phyloP scores from a whole-genome alignment of 1,140 invertebrate genomes.

The Portunus trituberculatus region DNA sequence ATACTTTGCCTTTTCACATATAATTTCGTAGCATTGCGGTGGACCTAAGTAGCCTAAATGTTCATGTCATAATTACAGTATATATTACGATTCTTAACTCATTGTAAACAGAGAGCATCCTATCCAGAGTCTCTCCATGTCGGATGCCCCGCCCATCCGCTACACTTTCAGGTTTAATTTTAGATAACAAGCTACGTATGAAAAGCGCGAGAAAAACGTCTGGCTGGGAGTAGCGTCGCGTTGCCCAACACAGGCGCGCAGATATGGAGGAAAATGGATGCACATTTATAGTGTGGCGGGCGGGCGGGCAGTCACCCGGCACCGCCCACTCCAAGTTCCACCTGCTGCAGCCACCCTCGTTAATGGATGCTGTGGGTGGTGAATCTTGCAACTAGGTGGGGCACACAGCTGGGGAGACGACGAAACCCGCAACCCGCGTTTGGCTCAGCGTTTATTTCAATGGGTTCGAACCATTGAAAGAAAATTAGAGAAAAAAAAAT shows the following conservation, averaged over 20 bases:
- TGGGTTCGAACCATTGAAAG: neutral
- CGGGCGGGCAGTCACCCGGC: conserved; percentile 32
- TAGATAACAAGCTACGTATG: conserved; percentile 20
- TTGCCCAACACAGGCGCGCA: conserved; percentile 26
- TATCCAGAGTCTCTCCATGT: neutral
- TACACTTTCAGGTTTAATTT: neutral
- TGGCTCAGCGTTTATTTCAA: neutral
- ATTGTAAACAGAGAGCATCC: neutral
- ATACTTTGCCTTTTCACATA: too few relatives aligned
- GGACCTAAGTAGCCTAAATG: too few relatives aligned
- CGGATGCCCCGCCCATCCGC: neutral
- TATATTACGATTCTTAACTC: neutral
- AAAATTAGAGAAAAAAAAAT: neutral
- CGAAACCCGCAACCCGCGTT: neutral
- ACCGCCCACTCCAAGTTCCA: neutral
- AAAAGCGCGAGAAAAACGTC: neutral
- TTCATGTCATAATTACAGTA: too few relatives aligned
- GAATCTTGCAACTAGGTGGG: neutral
- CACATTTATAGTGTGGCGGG: conserved; percentile 48
- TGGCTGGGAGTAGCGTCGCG: conserved; percentile 16
- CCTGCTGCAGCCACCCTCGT: conserved; percentile 6
- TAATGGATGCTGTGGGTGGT: neutral
- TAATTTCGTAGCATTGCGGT: too few relatives aligned
- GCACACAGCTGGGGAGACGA: neutral
- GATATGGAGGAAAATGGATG: conserved; percentile 45